Evolutionary conservation across 2,888 invertebrate genomes (phyloP), one percentile per base, ranked within the genome.

Genomic region (Synanthedon myopaeformis): DNA sequence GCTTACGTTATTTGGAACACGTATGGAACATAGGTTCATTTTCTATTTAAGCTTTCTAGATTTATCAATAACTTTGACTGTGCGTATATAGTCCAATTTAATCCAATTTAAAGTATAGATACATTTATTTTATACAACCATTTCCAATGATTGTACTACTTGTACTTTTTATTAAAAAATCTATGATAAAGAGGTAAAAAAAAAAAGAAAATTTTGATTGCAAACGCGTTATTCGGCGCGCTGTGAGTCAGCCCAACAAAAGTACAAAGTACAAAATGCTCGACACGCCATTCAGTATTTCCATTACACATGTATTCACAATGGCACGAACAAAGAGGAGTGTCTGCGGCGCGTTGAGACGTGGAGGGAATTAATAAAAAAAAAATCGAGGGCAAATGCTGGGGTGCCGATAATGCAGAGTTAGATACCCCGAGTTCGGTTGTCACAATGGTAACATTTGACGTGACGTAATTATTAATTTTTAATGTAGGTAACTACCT

Each of bases 361-460:
- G 86, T 83, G 84, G 69, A 58, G 71, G 63, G 86, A 85, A 85
- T 85, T 82, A 78, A 76, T 76, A 77, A 78, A 78, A 79, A 35
- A 17, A 82, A 79, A 69, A 61, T 65, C 67, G 68, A 56, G 73
- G 69, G 69, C 70, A 76, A 76, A 74, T 67, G 68, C 3, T 71
- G 67, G 77, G 77, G 79, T 69, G 78, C 65, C 61, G 72, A 67
- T 75, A 77, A 79, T 70, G 65, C 69, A 68, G 71, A 74, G 70
- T 79, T 69, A 70, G 14, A 14, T 35, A 35, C 35, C 68, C 70
- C 72, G 73, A 79, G 76, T 72, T 66, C 67, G 66, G 63, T 35
- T 73, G 73, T 74, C 74, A 82, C 81, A 82, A 82, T 81, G 69
- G 67, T 77, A 75, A 77, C 68, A 63, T 55, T 59, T 56, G 73